Conservation (phyloP, 2,888 invertebrate species). For the Pseudococcus jackbeardsleyi region DNA sequence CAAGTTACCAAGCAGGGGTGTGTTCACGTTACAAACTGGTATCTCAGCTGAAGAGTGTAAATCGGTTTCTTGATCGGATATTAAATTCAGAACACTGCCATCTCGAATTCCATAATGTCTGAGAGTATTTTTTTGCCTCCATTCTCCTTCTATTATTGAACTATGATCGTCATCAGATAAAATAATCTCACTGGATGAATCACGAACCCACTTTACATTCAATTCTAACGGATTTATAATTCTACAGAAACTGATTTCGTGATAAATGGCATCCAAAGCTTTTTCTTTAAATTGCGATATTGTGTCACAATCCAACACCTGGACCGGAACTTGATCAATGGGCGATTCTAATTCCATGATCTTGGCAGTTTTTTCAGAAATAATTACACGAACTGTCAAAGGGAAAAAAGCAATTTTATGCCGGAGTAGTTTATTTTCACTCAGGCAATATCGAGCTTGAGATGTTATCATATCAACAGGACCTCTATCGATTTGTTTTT, state of each 20-base stretch:
- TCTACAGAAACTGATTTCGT: slow-evolving; percentile 87
- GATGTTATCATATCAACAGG: slow-evolving; percentile 98
- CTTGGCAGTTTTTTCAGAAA: slow-evolving; percentile 92
- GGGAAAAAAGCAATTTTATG: slow-evolving; percentile 97
- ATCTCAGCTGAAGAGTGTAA: slow-evolving; percentile 84
- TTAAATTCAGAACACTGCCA: slow-evolving; percentile 92
- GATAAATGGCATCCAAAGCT: slow-evolving; percentile 96
- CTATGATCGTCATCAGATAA: slow-evolving; percentile 97
- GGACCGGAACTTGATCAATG: slow-evolving; percentile 93
- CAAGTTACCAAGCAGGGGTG: too few species aligned
- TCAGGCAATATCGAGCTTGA: slow-evolving; percentile 99
- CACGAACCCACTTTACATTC: slow-evolving; percentile 98
- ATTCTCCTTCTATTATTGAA: slow-evolving; percentile 95
- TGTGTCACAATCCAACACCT: slow-evolving; percentile 98
- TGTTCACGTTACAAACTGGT: slow-evolving; percentile 88
- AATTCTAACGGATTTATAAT: slow-evolving; percentile 97
- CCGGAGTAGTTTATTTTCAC: slow-evolving; percentile 85
- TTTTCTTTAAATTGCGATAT: slow-evolving; percentile 73
- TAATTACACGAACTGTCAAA: slow-evolving; percentile 91
- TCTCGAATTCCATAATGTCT: slow-evolving; percentile 97
- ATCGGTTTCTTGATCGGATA: slow-evolving; percentile 73
- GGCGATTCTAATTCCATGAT: slow-evolving; percentile 88
- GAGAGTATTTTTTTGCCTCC: slow-evolving; percentile 96
- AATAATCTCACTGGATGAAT: slow-evolving; percentile 91
- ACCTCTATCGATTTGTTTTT: slow-evolving; percentile 99